These are phyloP conservation scores for Julus scanicus DNA, from an alignment of 2,888 invertebrate species.

Conservation along the genomic window DNA sequence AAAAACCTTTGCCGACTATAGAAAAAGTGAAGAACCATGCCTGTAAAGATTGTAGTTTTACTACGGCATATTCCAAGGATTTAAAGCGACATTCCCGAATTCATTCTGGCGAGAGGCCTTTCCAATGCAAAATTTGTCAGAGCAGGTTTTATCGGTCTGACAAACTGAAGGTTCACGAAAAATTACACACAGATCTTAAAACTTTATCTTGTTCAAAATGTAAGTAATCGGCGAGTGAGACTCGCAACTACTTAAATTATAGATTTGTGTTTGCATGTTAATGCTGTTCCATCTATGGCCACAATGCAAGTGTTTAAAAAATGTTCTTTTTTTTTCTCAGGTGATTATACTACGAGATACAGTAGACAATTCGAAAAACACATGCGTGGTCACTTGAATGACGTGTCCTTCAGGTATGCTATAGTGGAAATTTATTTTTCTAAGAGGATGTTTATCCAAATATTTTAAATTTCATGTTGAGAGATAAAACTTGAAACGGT, in stretches of 20 bases:
- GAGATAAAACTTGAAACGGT: neutral
- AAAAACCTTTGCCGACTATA: neutral
- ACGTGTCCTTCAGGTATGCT: slow-evolving; percentile 67
- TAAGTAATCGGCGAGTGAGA: neutral
- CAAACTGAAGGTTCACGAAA: slow-evolving; percentile 54
- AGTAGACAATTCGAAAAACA: slow-evolving; percentile 68
- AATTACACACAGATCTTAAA: slow-evolving; percentile 9
- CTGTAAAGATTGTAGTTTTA: slow-evolving; percentile 44
- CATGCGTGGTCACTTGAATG: slow-evolving; percentile 67
- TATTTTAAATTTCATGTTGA: neutral
- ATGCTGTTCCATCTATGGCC: neutral
- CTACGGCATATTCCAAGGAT: slow-evolving; percentile 54
- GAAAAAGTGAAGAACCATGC: neutral
- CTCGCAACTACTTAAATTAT: neutral
- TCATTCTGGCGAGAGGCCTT: slow-evolving; percentile 55
- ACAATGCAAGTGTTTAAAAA: no score
- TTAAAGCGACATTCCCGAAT: slow-evolving; percentile 53
- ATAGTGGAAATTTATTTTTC: neutral
- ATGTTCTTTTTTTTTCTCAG: slow-evolving; percentile 52
- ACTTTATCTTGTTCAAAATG: slow-evolving; percentile 47
- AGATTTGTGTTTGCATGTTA: neutral
- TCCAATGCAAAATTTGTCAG: slow-evolving; percentile 32
- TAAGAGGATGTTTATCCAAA: neutral
- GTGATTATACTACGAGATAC: slow-evolving; percentile 66
- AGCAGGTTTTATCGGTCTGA: slow-evolving; percentile 54